Evolutionary conservation across 2,113 vertebrate genomes (phyloP).

Genomic region (Danionella cerebrum): DNA sequence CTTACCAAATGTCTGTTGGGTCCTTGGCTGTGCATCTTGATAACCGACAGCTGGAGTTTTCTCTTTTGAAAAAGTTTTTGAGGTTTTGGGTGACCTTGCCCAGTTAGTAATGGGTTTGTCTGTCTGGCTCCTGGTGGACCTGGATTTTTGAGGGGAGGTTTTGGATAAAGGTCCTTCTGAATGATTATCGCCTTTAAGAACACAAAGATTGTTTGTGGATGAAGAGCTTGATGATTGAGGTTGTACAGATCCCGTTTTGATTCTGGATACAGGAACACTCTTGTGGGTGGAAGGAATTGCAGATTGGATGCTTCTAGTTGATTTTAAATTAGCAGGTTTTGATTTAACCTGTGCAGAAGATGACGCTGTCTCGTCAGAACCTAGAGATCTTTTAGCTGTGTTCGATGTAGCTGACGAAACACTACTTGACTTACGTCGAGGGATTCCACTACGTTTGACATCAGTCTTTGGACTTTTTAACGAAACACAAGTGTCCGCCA

Average conservation of each 20-base stretch:
- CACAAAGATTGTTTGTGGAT: neutral
- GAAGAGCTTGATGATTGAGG: neutral
- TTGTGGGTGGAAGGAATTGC: neutral
- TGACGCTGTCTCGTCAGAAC: slow-evolving; percentile 33
- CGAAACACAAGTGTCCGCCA: neutral
- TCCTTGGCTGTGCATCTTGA: slow-evolving; percentile 13
- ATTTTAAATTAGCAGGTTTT: slow-evolving; percentile 15
- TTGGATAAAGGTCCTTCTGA: slow-evolving; percentile 21
- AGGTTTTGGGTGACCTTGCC: slow-evolving; percentile 16
- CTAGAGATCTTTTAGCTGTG: slow-evolving; percentile 34
- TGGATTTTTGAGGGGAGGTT: slow-evolving; percentile 11
- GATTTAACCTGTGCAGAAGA: neutral
- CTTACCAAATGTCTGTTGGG: slow-evolving; percentile 53
- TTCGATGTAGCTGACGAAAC: slow-evolving; percentile 16
- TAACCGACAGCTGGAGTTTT: slow-evolving; percentile 58
- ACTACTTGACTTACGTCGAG: slow-evolving; percentile 33
- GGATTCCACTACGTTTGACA: slow-evolving; percentile 45
- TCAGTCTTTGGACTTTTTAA: slow-evolving; percentile 9
- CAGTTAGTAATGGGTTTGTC: slow-evolving; percentile 20
- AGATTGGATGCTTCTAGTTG: slow-evolving; percentile 4
- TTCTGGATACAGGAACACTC: neutral
- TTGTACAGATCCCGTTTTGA: slow-evolving; percentile 25
- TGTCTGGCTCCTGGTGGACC: slow-evolving; percentile 21
- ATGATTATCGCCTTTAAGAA: slow-evolving; percentile 16
- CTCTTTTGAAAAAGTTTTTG: slow-evolving; percentile 24